These are phyloP conservation scores for Leptopilina syphax DNA, from an alignment of 2,888 invertebrate genomes.

Conservation along the genomic window DNA sequence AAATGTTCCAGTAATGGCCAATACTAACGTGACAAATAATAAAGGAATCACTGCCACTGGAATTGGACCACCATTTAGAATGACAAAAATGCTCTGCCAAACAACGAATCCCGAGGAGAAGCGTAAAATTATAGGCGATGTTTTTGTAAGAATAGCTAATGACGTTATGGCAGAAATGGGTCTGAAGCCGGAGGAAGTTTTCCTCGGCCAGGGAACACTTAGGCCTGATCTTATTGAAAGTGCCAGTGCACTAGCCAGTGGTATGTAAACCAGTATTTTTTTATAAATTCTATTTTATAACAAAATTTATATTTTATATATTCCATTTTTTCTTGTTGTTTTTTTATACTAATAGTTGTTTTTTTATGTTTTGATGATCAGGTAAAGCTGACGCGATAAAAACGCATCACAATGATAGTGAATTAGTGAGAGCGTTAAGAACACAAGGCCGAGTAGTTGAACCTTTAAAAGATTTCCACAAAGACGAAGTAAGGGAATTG, in stretches of 20 bases:
- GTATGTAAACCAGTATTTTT: conserved; percentile 56
- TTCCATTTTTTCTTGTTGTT: neutral
- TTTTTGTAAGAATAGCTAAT: conserved; percentile 96
- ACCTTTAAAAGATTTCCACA: conserved; percentile 99
- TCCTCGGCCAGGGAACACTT: conserved; percentile 96
- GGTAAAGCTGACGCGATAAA: conserved; percentile 96
- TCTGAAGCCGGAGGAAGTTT: conserved; percentile 93
- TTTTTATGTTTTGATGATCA: conserved; percentile 44
- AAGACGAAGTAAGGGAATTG: conserved; percentile 95
- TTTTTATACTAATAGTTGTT: neutral
- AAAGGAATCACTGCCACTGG: conserved; percentile 64
- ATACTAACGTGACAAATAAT: conserved; percentile 75
- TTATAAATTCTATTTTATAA: no score
- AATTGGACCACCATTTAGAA: conserved; percentile 78
- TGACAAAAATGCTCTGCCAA: conserved; percentile 91
- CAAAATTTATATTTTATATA: no score
- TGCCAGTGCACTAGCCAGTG: conserved; percentile 90
- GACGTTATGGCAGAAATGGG: conserved; percentile 92
- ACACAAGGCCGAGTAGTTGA: conserved; percentile 93
- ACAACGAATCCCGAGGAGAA: conserved; percentile 97
- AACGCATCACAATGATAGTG: conserved; percentile 99
- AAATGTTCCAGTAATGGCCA: conserved; percentile 56
- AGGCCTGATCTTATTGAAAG: conserved; percentile 99
- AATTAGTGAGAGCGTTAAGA: conserved; percentile 88
- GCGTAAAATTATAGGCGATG: conserved; percentile 98